Evolutionary conservation across 2,113 vertebrate genomes (phyloP), one percentile per base, ranked within the genome.

Genomic region (Oncorhynchus kisutch): DNA sequence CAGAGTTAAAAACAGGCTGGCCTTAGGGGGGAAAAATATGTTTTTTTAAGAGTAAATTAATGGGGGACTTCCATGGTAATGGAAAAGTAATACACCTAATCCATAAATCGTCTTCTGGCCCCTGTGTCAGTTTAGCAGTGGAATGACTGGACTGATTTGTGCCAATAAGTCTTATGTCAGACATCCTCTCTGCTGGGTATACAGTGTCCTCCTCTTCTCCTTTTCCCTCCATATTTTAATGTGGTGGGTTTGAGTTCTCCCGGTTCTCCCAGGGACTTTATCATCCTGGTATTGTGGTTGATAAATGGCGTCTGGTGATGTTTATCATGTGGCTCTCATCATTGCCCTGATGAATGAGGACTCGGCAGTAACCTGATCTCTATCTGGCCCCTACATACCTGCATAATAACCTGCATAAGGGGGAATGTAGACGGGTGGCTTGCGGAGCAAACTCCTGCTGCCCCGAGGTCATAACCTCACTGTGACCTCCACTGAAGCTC

Each of bases 401-500:
- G 79, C 82, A 83, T 86, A 86, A 88, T 86, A 85, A 87, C 80
- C 79, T 74, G 73, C 78, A 78, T 76, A 31, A 5, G 74, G 80
- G 78, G 82, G 85, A 82, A 78, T 59, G 77, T 54, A 80, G 80
- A 79, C 73, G 25, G 78, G 82, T 82, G 84, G 67, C 34, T 6
- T 2, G 57, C 80, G 78, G 76, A 66, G 45, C 70, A 82, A 88
- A 82, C 88, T 31, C 54, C 78, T 48, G 72, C 75, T 77, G 75
- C 72, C 67, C 34, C 27, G 31, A 71, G 84, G 81, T 82, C 74
- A 3, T 5, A 70, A 85, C 84, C 86, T 72, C 79, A 25, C 49
- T 2, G 62, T 78, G 86, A 89, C 84, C 81, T 76, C 71, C 54
- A 70, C 71, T 74, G 29, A 22, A 13, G 71, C 77, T 86, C 85